Percentiles rank a stretch among this genome's conserved stretches.
Evolutionary conservation across 2,888 invertebrate genomes (phyloP).

Genomic region (Hypomecis punctinalis): DNA sequence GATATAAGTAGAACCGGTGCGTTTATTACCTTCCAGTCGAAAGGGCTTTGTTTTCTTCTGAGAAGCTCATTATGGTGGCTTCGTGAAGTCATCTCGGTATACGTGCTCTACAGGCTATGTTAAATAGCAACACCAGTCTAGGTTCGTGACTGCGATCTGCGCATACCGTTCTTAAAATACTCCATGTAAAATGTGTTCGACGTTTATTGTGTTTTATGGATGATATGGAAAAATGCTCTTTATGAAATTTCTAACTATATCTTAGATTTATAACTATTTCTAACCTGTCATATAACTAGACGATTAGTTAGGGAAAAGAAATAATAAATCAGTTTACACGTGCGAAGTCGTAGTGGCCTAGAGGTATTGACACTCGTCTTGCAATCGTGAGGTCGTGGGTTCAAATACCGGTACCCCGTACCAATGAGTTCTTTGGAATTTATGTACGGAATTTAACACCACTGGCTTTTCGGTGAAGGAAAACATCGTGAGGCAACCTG

Average conservation of each 20-base stretch:
- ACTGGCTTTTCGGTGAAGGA: too few relatives aligned
- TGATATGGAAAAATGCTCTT: not conserved
- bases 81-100: slow-evolving; percentile 23
- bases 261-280: too few relatives aligned
- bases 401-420: too few relatives aligned
- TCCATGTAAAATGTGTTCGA: slow-evolving; percentile 11
- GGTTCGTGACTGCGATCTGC: slow-evolving; percentile 14
- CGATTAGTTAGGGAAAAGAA: too few relatives aligned
- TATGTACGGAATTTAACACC: too few relatives aligned
- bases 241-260: too few relatives aligned
- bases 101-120: slow-evolving; percentile 16
- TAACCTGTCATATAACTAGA: not conserved
- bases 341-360: too few relatives aligned
- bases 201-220: slow-evolving; percentile 6
- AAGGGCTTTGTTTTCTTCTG: slow-evolving; percentile 38
- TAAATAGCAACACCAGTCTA: slow-evolving; percentile 4
- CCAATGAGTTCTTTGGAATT: too few relatives aligned
- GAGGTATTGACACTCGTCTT: too few relatives aligned
- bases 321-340: too few relatives aligned
- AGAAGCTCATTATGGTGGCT: slow-evolving; percentile 28
- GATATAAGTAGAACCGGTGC: slow-evolving; percentile 38
- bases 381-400: too few relatives aligned
- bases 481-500: too few relatives aligned
- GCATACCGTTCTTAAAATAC: slow-evolving; percentile 15
- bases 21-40: slow-evolving; percentile 37